Evolutionary conservation across 2,113 vertebrate species (phyloP).

Genomic region (Potamarius usumacintae): DNA sequence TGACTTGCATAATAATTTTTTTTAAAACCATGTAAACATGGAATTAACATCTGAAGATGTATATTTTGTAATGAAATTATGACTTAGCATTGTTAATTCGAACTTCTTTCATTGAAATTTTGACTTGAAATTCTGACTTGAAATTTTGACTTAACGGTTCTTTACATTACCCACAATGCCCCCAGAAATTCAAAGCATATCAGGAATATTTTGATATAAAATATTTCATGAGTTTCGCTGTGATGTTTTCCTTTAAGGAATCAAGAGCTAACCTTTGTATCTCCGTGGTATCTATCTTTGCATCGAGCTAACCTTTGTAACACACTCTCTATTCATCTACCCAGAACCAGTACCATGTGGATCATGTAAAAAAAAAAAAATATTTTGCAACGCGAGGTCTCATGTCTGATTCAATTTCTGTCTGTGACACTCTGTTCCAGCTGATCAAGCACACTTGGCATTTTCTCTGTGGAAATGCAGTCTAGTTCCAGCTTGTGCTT

Average conservation of each 20-base stretch:
- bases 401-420: too few relatives aligned
- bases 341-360: too few relatives aligned
- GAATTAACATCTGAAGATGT: not conserved
- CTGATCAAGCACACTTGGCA: too few relatives aligned
- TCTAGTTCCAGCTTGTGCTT: too few relatives aligned
- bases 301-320: too few relatives aligned
- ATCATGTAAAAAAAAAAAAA: too few relatives aligned
- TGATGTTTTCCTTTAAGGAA: not conserved
- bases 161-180: not conserved
- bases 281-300: too few relatives aligned
- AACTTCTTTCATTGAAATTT: not conserved
- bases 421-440: too few relatives aligned
- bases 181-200: not conserved
- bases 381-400: too few relatives aligned
- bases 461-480: too few relatives aligned
- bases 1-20: not conserved
- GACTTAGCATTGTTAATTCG: not conserved
- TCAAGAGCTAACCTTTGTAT: not conserved
- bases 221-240: not conserved
- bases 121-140: not conserved
- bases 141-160: not conserved
- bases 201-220: not conserved
- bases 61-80: not conserved
- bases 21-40: not conserved
- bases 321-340: too few relatives aligned